Base-by-base conservation (phyloP, 2,113 vertebrate genomes). In the Lophius piscatorius region DNA sequence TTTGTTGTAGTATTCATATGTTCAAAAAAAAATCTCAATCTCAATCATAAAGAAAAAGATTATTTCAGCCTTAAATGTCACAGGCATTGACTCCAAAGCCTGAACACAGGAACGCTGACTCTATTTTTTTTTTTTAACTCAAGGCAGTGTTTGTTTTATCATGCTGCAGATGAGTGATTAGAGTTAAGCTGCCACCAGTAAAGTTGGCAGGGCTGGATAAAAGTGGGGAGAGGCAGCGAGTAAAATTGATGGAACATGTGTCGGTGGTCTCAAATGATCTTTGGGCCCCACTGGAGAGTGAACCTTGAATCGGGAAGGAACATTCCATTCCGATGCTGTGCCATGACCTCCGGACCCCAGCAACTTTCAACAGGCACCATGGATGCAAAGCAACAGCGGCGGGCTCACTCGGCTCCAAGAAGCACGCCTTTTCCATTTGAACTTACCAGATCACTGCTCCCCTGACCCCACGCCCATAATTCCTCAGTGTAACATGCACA, bases 281-380 rank as follows among this genome's bases (percentile, higher is more conserved):
- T 63, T 28, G 56, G 70, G 74, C 76, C 78, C 73, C 79, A 88
- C 74, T 66, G 48, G 64, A 85, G 82, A 56, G 78, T 76, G 77
- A 81, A 88, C 88, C 78, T 88, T 88, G 76, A 87, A 86, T 78
- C 74, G 74, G 55, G 52, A 81, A 80, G 81, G 71, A 89, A 85
- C 82, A 83, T 89, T 91, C 83, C 83, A 89, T 86, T 82, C 82
- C 46, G 50, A 62, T 83, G 74, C 66, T 59, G 67, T 49, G 54
- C 74, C 10, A 1, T 72, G 80, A 88, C 86, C 80, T 41, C 60
- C 46, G 70, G 72, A 86, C 76, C 74, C 52, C 17, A 63, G 76
- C 77, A 65, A 76, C 69, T 48, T 86, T 85, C 34, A 44, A 81
- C 79, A 83, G 59, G 71, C 72, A 66, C 47, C 70, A 46, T 1